These are phyloP conservation scores for Ciconia nigra DNA, from an alignment of 2,797 vertebrate genomes.

Conservation along the genomic window DNA sequence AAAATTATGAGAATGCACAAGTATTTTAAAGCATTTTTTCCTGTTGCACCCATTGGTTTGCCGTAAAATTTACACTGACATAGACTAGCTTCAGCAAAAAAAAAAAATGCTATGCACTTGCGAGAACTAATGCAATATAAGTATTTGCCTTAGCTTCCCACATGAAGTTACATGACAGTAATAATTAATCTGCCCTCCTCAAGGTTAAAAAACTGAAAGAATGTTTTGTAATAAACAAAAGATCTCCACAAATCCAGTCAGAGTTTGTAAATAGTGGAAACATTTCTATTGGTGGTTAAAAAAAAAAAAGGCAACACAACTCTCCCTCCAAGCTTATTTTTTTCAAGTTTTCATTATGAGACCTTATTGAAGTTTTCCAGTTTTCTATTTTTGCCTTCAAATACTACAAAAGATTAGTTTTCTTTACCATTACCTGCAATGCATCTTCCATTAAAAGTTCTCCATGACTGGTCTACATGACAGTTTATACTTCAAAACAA, in stretches of 20 bases:
- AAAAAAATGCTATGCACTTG: not conserved
- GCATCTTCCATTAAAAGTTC: not conserved
- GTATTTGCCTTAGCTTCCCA: not conserved
- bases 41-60: not conserved
- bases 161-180: not conserved
- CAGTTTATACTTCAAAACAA: not conserved
- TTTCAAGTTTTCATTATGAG: not conserved
- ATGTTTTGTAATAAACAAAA: not conserved
- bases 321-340: not conserved
- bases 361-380: not conserved
- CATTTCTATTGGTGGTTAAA: not conserved
- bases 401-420: not conserved
- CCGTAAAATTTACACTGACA: not conserved
- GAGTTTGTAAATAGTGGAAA: not conserved
- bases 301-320: not conserved
- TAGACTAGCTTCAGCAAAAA: not conserved
- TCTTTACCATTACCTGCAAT: not conserved
- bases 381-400: not conserved
- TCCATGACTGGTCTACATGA: not conserved
- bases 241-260: not conserved
- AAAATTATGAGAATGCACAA: not conserved
- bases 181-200: not conserved
- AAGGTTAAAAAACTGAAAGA: not conserved
- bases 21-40: not conserved
- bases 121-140: not conserved